Evolutionary conservation across 2,888 invertebrate genomes (phyloP).

Genomic region (Allolobophora icterica): DNA sequence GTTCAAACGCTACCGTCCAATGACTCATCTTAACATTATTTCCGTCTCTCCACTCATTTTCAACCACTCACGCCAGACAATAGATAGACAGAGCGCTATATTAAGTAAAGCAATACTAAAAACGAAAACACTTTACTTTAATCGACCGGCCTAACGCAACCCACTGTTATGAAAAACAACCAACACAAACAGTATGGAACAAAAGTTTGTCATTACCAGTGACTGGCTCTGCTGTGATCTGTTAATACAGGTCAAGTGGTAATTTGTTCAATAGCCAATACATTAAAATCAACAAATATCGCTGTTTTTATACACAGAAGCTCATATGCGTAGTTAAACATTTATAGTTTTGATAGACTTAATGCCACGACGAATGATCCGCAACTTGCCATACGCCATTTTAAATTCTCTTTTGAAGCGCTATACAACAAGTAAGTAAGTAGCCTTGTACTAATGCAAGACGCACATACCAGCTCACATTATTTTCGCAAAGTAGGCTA

Average conservation of each 20-base stretch:
- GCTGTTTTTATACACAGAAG: background rate
- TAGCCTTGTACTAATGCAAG: no score
- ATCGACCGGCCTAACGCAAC: background rate
- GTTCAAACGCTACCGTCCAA: background rate
- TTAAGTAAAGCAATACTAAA: background rate
- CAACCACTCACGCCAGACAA: background rate
- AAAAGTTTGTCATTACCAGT: background rate
- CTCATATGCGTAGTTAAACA: background rate
- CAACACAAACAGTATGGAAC: background rate
- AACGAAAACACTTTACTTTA: background rate
- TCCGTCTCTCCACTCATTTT: background rate
- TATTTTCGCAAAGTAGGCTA: no score
- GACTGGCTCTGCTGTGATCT: background rate
- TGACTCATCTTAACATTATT: background rate
- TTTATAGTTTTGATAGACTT: background rate
- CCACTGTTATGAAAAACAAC: background rate
- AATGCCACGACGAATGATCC: conserved; percentile 11
- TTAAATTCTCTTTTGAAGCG: background rate
- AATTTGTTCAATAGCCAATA: background rate
- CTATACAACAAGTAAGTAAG: background rate
- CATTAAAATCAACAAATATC: background rate
- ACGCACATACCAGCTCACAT: no score
- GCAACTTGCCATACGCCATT: background rate
- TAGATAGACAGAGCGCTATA: background rate
- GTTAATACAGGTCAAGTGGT: background rate